A percentile compares a stretch with the other conserved stretches of the same genome.
phyloP scores from a whole-genome alignment of 2,113 vertebrate species.

The Herpetotheres cachinnans region DNA sequence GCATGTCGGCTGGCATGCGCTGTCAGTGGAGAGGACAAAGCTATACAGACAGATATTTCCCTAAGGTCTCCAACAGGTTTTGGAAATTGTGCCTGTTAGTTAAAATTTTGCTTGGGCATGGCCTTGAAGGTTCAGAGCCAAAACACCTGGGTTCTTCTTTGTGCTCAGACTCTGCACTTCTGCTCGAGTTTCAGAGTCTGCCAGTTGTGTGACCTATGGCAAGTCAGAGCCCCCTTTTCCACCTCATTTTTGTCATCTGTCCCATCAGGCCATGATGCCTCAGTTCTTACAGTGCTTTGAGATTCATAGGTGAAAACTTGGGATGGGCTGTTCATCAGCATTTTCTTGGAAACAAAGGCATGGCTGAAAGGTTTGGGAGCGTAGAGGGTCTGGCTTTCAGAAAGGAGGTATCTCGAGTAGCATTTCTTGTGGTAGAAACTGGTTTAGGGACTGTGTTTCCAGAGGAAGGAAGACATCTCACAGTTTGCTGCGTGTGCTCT shows the following conservation, averaged over 20 bases:
- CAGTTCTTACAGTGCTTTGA: neutral
- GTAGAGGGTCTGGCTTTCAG: neutral
- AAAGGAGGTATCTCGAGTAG: neutral
- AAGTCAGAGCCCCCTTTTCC: neutral
- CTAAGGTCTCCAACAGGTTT: neutral
- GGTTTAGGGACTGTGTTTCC: neutral
- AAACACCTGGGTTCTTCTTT: neutral
- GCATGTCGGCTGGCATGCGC: rapidly evolving
- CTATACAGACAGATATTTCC: neutral
- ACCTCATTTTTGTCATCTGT: neutral
- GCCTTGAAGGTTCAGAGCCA: neutral
- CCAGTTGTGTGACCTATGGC: too few species aligned
- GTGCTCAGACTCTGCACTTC: neutral
- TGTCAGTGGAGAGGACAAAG: neutral
- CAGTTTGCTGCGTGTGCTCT: neutral
- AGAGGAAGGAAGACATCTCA: neutral
- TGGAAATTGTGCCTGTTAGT: neutral
- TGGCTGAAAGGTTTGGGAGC: neutral
- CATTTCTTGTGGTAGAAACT: neutral
- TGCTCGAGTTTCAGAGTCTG: neutral
- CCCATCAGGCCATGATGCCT: rapidly evolving
- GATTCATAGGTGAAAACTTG: neutral
- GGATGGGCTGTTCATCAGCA: neutral
- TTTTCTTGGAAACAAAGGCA: neutral
- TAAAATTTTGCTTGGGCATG: neutral